These are phyloP conservation scores for Brachionus rubens DNA, from an alignment of 1,140 invertebrate species.

Conservation along the genomic window DNA sequence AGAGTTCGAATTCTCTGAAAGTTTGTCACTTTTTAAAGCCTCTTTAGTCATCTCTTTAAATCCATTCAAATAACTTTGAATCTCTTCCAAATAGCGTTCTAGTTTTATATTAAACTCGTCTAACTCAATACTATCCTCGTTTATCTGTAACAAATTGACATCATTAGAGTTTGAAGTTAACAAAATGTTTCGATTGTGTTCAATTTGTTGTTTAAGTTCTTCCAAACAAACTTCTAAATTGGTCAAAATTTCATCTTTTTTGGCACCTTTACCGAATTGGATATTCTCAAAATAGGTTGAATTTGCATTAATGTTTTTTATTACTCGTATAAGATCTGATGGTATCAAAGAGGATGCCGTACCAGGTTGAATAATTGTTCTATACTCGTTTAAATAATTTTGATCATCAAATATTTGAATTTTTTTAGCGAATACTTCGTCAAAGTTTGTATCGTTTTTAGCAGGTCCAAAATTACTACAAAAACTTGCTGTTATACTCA, in stretches of 20 bases:
- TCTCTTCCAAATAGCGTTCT: background rate
- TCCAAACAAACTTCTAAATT: background rate
- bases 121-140: background rate
- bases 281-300: background rate
- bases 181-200: background rate
- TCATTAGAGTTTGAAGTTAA: background rate
- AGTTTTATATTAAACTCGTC: background rate
- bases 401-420: conserved; percentile 12
- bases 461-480: background rate
- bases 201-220: background rate
- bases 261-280: background rate
- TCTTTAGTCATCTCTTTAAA: conserved; percentile 5
- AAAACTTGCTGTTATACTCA: background rate
- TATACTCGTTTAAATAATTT: conserved; percentile 18
- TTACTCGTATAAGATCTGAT: background rate
- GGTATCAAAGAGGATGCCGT: background rate
- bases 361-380: background rate
- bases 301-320: conserved; percentile 26
- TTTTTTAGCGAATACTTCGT: background rate
- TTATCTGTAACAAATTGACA: background rate
- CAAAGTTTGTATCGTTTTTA: conserved; percentile 12
- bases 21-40: background rate
- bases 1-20: too few species aligned
- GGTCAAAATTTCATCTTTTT: background rate
- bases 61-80: background rate